A percentile compares a stretch with the other conserved stretches of the same genome.
These are phyloP conservation scores for Laspeyria flexula DNA, from an alignment of 2,888 invertebrate genomes.

Conservation along the genomic window DNA sequence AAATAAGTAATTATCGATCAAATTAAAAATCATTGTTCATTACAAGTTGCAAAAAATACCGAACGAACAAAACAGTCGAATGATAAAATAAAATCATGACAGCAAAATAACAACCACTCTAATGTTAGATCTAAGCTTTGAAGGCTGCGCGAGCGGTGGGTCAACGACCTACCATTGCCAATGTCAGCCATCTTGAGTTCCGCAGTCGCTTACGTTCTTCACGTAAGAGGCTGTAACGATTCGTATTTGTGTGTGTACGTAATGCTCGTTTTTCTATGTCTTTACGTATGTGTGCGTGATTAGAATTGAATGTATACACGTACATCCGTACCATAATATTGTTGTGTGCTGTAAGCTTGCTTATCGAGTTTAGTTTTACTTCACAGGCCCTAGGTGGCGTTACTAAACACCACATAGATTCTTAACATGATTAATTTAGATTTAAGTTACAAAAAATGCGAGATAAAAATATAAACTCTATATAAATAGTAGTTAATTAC, in stretches of 20 bases:
- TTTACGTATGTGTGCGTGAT: conserved; percentile 62
- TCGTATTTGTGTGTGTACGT: conserved; percentile 75
- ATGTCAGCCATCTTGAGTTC: conserved; percentile 86
- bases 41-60: conserved; percentile 38
- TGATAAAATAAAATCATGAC: conserved; percentile 69
- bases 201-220: conserved; percentile 85
- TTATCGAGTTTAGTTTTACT: conserved; percentile 45
- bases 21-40: conserved; percentile 36
- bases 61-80: conserved; percentile 53
- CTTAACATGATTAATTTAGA: background rate
- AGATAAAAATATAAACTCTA: too few species aligned
- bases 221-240: conserved; percentile 85
- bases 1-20: conserved; percentile 27
- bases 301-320: conserved; percentile 67
- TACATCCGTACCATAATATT: conserved; percentile 44
- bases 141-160: conserved; percentile 81
- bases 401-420: conserved; percentile 8
- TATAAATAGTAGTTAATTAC: too few species aligned
- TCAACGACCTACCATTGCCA: conserved; percentile 84
- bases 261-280: conserved; percentile 83
- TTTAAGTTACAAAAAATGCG: background rate
- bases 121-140: conserved; percentile 84
- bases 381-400: conserved; percentile 51
- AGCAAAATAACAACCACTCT: conserved; percentile 82
- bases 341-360: conserved; percentile 52